phyloP scores from a whole-genome alignment of 2,113 vertebrate species.

The Bos javanicus region DNA sequence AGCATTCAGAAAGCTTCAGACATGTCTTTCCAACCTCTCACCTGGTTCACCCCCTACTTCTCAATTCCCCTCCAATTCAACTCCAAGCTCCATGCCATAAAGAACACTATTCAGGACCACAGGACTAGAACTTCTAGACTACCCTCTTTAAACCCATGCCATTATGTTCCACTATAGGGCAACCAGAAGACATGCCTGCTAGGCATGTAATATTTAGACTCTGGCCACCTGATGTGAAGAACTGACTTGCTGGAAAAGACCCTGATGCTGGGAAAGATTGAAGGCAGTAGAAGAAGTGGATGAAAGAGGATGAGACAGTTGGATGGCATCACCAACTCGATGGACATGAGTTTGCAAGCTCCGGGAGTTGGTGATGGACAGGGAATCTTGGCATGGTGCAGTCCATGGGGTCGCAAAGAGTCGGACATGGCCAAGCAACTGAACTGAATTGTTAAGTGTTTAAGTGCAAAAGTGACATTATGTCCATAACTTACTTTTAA shows the following conservation, averaged over 20 bases:
- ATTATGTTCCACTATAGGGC: rapidly evolving
- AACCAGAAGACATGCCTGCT: not conserved
- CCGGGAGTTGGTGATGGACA: not conserved
- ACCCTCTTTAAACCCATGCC: not conserved
- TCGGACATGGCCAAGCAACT: not conserved
- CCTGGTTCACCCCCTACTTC: not conserved
- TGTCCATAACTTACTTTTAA: not conserved
- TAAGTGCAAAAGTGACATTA: not conserved
- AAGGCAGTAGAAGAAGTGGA: not conserved
- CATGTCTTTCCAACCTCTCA: not conserved
- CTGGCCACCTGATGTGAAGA: not conserved
- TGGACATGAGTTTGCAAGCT: not conserved
- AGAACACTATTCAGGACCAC: not conserved
- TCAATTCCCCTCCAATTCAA: not conserved
- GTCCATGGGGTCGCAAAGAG: not conserved
- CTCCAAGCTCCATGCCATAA: too few species aligned
- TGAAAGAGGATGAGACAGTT: not conserved
- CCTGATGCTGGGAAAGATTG: not conserved
- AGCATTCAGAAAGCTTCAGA: not conserved
- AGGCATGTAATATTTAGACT: not conserved
- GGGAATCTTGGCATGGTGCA: not conserved
- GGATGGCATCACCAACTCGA: not conserved
- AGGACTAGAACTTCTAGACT: not conserved
- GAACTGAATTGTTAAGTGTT: not conserved
- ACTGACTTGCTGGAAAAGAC: not conserved